Percentiles rank a stretch among this genome's conserved stretches.
These are phyloP conservation scores for Criorhina ranunculi DNA, from an alignment of 2,888 invertebrate species.

Conservation along the genomic window DNA sequence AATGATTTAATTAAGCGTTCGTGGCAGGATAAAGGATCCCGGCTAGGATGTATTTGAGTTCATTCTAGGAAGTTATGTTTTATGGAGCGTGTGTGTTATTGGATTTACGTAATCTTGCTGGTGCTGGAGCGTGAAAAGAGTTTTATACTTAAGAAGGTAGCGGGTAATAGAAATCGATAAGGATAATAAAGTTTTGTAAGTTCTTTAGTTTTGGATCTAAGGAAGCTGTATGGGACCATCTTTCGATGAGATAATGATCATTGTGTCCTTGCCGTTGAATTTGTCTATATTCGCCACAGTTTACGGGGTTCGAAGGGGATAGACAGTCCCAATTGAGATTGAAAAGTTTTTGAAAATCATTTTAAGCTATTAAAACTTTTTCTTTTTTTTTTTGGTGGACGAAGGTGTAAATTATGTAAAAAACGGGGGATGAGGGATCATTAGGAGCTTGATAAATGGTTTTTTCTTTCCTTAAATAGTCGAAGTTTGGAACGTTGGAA, in stretches of 20 bases:
- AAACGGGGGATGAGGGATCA: neutral
- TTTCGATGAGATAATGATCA: too few species aligned
- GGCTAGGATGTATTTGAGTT: conserved; percentile 5
- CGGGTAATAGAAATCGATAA: too few species aligned
- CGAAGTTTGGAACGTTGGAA: neutral
- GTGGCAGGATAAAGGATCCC: too few species aligned
- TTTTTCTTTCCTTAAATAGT: neutral
- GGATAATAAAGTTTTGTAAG: too few species aligned
- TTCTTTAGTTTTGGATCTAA: too few species aligned
- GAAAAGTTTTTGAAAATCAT: conserved; percentile 41
- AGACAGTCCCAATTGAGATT: neutral
- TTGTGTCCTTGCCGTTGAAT: too few species aligned
- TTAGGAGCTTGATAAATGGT: conserved; percentile 13
- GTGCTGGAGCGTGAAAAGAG: conserved; percentile 16
- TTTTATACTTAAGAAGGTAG: too few species aligned
- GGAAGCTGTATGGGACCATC: too few species aligned
- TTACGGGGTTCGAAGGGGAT: too few species aligned
- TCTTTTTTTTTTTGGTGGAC: conserved; percentile 11
- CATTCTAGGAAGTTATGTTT: conserved; percentile 8
- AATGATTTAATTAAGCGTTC: conserved; percentile 16
- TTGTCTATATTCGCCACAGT: too few species aligned
- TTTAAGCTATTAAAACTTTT: conserved; percentile 44
- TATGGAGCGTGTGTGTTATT: conserved; percentile 26
- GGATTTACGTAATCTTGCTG: conserved; percentile 13
- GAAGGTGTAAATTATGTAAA: conserved; percentile 28